These are phyloP conservation scores for Cheilosia variabilis DNA, from an alignment of 2,888 invertebrate species.

Conservation along the genomic window DNA sequence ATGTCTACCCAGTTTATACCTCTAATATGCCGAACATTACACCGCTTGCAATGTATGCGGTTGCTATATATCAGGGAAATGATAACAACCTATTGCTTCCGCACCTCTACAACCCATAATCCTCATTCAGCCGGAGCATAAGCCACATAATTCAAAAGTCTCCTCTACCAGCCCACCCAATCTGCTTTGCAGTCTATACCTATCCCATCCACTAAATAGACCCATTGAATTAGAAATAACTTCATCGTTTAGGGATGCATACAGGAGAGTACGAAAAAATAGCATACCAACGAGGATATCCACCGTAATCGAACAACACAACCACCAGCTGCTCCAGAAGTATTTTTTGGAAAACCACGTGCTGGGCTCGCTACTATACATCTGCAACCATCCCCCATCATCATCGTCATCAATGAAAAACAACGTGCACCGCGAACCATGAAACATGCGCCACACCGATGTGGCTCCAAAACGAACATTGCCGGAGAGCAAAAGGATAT, in stretches of 20 bases:
- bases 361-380: conserved; percentile 41
- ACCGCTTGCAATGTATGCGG: conserved; percentile 66
- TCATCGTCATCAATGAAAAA: conserved; percentile 67
- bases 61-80: conserved; percentile 58
- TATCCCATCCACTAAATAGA: conserved; percentile 47
- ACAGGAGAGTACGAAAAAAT: conserved; percentile 29
- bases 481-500: conserved; percentile 51
- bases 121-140: conserved; percentile 45
- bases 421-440: conserved; percentile 75
- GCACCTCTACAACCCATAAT: conserved; percentile 22
- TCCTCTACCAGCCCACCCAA: conserved; percentile 39
- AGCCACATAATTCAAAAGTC: conserved; percentile 66
- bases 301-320: conserved; percentile 48
- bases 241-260: conserved; percentile 54
- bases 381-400: conserved; percentile 35
- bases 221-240: conserved; percentile 70
- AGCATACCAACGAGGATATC: conserved; percentile 34
- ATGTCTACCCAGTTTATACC: conserved; percentile 1
- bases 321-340: conserved; percentile 67
- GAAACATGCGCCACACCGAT: conserved; percentile 74
- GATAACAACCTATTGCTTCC: conserved; percentile 22
- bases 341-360: conserved; percentile 61
- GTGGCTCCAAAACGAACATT: conserved; percentile 54
- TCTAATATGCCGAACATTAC: conserved; percentile 37
- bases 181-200: conserved; percentile 4